phyloP scores from a whole-genome alignment of 2,888 invertebrate species.

The Masnerella sp. region DNA sequence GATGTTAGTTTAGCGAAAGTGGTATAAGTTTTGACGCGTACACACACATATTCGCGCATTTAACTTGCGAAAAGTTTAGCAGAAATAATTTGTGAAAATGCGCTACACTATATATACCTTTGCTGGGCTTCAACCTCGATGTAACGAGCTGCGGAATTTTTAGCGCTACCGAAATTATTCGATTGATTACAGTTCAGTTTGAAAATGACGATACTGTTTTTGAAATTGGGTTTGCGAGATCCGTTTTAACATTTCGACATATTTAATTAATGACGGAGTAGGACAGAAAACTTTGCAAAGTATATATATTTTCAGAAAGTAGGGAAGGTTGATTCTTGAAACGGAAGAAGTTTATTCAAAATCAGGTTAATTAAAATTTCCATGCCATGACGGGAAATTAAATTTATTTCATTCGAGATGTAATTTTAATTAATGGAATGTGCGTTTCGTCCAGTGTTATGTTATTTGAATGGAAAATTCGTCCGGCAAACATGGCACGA shows the following conservation, averaged over 20 bases:
- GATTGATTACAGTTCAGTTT: slow-evolving; percentile 24
- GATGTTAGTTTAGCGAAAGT: slow-evolving; percentile 52
- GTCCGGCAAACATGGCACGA: too few species aligned
- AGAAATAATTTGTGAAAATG: slow-evolving; percentile 45
- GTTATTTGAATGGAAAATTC: too few species aligned
- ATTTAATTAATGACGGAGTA: too few species aligned
- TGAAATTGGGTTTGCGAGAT: too few species aligned
- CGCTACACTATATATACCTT: slow-evolving; percentile 29
- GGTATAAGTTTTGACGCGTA: slow-evolving; percentile 43
- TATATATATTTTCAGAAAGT: background rate
- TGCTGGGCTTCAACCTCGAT: slow-evolving; percentile 26
- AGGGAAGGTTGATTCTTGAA: too few species aligned
- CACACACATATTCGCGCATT: slow-evolving; percentile 16
- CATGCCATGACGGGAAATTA: background rate
- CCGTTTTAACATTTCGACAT: too few species aligned
- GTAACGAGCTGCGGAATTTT: slow-evolving; percentile 21
- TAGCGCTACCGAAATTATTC: slow-evolving; percentile 4
- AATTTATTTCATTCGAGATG: background rate
- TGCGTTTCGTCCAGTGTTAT: background rate
- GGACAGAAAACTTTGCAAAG: background rate
- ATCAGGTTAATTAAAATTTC: slow-evolving; percentile 15
- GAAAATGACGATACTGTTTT: too few species aligned
- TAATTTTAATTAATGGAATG: background rate
- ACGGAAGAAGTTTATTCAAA: background rate
- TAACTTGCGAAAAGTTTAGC: slow-evolving; percentile 29